Percentiles rank a stretch among this genome's conserved stretches.
These are phyloP conservation scores for Athetis lepigone DNA, from an alignment of 2,888 invertebrate species.

Conservation along the genomic window DNA sequence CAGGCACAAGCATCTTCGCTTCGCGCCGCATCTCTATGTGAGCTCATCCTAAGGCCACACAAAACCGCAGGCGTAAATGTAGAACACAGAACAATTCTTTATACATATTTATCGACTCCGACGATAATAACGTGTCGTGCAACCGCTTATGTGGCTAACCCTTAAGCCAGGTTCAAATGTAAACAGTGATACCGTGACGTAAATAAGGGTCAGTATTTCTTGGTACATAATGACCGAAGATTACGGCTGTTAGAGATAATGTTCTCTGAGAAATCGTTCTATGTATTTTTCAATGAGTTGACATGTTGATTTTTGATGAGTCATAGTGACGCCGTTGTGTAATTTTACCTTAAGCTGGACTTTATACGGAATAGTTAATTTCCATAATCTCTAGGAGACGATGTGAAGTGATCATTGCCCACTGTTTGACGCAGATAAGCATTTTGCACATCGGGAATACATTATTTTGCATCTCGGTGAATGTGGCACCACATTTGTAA, in stretches of 20 bases:
- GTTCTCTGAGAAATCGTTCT: neutral
- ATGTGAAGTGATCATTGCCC: too few species aligned
- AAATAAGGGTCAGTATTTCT: constrained; percentile 2
- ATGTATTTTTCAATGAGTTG: neutral
- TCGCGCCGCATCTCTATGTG: neutral
- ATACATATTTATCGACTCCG: too few species aligned
- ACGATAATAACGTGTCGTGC: too few species aligned
- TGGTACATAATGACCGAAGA: constrained; percentile 21
- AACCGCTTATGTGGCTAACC: too few species aligned
- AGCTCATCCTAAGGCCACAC: too few species aligned
- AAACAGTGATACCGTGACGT: constrained; percentile 24
- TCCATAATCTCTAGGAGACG: constrained; percentile 9
- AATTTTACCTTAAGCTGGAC: neutral
- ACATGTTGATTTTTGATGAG: constrained; percentile 15
- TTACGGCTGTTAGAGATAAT: constrained; percentile 7
- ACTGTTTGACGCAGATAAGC: too few species aligned
- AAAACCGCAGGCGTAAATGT: too few species aligned
- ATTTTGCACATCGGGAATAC: too few species aligned
- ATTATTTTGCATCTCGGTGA: too few species aligned
- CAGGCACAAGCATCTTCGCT: too few species aligned
- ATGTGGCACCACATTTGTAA: too few species aligned
- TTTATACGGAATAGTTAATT: neutral
- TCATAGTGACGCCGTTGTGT: constrained; percentile 15
- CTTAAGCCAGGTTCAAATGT: constrained; percentile 10
- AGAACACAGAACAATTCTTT: too few species aligned